Percentiles rank a stretch among this genome's conserved stretches.
phyloP scores from a whole-genome alignment of 2,888 invertebrate genomes.

The Sipha maydis region DNA sequence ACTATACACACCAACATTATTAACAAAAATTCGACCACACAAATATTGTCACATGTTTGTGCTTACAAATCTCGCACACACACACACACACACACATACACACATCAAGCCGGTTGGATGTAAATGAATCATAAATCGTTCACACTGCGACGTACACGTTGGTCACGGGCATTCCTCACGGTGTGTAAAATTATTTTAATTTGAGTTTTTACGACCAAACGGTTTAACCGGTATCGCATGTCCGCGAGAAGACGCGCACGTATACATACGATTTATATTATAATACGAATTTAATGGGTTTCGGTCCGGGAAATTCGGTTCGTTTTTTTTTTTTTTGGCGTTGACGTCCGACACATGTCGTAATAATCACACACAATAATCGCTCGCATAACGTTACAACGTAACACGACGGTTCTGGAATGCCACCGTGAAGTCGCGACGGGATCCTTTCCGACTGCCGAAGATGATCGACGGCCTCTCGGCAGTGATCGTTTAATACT shows the following conservation, averaged over 20 bases:
- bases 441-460: too few species aligned
- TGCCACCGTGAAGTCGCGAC: too few species aligned
- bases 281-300: background rate
- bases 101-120: background rate
- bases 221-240: conserved; percentile 46
- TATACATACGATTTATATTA: background rate
- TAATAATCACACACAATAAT: too few species aligned
- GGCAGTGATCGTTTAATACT: too few species aligned
- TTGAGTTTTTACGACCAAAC: conserved; percentile 25
- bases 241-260: background rate
- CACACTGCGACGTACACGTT: background rate
- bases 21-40: background rate
- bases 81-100: too few species aligned
- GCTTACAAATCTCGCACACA: too few species aligned
- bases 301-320: background rate
- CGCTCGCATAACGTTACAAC: too few species aligned
- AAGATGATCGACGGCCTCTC: too few species aligned
- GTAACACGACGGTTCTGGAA: too few species aligned
- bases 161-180: conserved; percentile 35
- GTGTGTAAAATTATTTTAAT: conserved; percentile 12
- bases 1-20: background rate
- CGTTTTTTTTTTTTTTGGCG: background rate
- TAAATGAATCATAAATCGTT: conserved; percentile 29
- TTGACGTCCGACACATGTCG: too few species aligned
- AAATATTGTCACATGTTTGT: background rate